These are phyloP conservation scores for Strix uralensis DNA, from an alignment of 2,113 vertebrate genomes.

Conservation along the genomic window DNA sequence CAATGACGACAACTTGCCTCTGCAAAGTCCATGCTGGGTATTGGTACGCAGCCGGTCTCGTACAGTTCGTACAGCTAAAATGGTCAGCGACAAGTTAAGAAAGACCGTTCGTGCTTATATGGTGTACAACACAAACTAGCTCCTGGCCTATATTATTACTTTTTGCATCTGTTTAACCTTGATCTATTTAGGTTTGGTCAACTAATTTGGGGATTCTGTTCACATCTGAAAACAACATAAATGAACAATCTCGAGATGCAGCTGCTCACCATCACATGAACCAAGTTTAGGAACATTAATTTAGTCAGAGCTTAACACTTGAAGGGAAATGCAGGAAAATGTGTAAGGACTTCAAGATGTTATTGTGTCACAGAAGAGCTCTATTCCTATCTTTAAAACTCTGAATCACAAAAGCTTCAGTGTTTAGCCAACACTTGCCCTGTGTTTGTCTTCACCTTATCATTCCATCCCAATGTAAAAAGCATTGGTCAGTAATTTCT, in stretches of 20 bases:
- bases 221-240: neutral
- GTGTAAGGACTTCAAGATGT: neutral
- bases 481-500: neutral
- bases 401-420: neutral
- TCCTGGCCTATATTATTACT: neutral
- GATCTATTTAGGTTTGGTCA: neutral
- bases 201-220: neutral
- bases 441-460: neutral
- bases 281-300: neutral
- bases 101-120: rapidly evolving
- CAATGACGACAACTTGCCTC: neutral
- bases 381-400: neutral
- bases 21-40: neutral
- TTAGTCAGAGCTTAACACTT: neutral
- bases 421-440: neutral
- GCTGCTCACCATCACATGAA: neutral
- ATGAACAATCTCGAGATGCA: neutral
- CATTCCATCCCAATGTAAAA: neutral
- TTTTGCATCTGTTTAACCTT: neutral
- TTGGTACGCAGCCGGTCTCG: rapidly evolving
- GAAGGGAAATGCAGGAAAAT: neutral
- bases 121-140: neutral
- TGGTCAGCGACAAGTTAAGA: neutral
- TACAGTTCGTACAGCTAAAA: neutral
- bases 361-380: neutral